Base-by-base conservation (phyloP, 2,888 invertebrate genomes). In the Cordylochernes scorpioides region DNA sequence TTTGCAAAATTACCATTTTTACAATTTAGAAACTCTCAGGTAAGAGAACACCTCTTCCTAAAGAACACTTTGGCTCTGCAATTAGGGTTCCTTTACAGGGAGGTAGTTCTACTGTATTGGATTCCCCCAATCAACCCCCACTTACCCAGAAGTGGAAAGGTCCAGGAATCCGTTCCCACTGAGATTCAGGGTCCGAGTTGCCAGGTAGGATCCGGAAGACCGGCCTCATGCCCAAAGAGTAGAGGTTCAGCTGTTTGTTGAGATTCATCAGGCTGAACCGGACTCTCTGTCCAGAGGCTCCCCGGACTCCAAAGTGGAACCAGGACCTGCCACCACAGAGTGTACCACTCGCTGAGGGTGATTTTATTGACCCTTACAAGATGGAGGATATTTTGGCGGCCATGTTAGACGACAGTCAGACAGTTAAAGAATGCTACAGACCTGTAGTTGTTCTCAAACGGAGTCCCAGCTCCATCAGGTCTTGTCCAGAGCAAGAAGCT, bases 401-500 rank as follows among this genome's bases (percentile, higher is more conserved):
- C n/a, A n/a, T n/a, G n/a, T n/a, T n/a, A n/a, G n/a, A n/a, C n/a
- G n/a, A n/a, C n/a, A n/a, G n/a, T n/a, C n/a, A n/a, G n/a, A n/a
- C n/a, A n/a, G n/a, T n/a, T n/a, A n/a, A n/a, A n/a, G n/a, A n/a
- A n/a, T n/a, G n/a, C n/a, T n/a, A n/a, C n/a, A n/a, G n/a, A 53
- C 54, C 53, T 62, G 51, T 80, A 80, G 28, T 68, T 71, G 61
- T 80, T 82, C 52, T 80, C 74, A 60, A 65, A 78, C 45, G 69
- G 68, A 1, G 80, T 80, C 15, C 74, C 78, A 24, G 63, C 67
- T 55, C 80, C 80, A 53, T 84, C 84, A 0, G 77, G 78, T 45
- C 67, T 65, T 2, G 80, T 82, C 82, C 82, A 82, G 27, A 82
- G n/a, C n/a, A n/a, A n/a, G n/a, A n/a, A n/a, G n/a, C n/a, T n/a